Evolutionary conservation across 2,888 invertebrate species (phyloP).

Genomic region (Diaphora mendica): DNA sequence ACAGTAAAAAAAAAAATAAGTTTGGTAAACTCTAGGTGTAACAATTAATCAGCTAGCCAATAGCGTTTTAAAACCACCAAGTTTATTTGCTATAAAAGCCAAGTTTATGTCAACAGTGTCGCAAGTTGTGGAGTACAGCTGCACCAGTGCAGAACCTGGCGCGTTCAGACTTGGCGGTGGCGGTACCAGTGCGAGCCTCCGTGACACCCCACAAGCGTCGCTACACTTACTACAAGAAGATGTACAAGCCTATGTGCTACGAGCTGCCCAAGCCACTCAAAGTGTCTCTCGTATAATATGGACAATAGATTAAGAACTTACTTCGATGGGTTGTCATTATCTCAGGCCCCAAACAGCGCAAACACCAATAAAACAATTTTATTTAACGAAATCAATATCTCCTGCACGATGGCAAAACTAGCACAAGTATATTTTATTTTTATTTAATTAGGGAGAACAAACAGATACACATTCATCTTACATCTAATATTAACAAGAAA

Average conservation of each 20-base stretch:
- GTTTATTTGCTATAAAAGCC: neutral
- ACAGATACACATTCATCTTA: no score
- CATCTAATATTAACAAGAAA: no score
- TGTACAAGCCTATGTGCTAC: slow-evolving; percentile 79
- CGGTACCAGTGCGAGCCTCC: slow-evolving; percentile 69
- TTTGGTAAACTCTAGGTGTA: no score
- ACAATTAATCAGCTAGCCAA: no score
- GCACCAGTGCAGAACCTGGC: slow-evolving; percentile 23
- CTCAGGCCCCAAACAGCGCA: neutral
- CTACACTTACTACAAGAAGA: slow-evolving; percentile 83
- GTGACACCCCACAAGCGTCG: slow-evolving; percentile 78
- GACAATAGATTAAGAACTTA: slow-evolving; percentile 5
- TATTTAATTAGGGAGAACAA: no score
- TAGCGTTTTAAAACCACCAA: no score
- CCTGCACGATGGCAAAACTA: no score
- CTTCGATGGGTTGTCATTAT: neutral
- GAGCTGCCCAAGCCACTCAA: slow-evolving; percentile 72
- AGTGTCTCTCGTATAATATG: slow-evolving; percentile 69
- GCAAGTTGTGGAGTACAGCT: slow-evolving; percentile 37
- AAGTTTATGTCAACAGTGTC: slow-evolving; percentile 53
- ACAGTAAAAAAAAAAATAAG: no score
- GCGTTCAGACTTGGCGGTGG: slow-evolving; percentile 14
- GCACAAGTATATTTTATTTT: no score
- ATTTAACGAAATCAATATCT: neutral
- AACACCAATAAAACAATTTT: neutral